Conservation (phyloP, 2,888 invertebrate species). For the Aplocera efformata region DNA sequence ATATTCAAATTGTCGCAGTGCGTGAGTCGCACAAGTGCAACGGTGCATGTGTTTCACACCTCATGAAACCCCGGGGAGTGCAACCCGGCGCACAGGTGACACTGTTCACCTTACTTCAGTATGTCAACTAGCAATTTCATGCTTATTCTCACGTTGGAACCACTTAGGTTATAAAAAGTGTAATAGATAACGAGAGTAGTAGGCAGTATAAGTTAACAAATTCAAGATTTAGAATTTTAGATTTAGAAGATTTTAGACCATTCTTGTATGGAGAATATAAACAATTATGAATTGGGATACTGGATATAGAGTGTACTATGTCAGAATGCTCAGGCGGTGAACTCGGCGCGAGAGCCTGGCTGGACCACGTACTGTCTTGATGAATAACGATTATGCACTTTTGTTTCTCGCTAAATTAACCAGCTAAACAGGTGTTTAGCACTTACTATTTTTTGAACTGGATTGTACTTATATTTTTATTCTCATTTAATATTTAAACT, state of each 20-base stretch:
- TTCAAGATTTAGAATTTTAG: too few species aligned
- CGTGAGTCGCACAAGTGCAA: conserved; percentile 50
- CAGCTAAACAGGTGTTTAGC: conserved; percentile 15
- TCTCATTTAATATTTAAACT: too few species aligned
- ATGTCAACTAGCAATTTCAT: background rate
- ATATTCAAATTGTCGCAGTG: conserved; percentile 51
- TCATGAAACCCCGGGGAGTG: conserved; percentile 62
- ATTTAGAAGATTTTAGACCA: too few species aligned
- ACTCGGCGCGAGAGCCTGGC: conserved; percentile 23
- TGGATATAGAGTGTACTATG: conserved; percentile 3
- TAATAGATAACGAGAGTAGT: too few species aligned
- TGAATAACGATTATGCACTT: conserved; percentile 20
- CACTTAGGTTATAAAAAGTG: too few species aligned
- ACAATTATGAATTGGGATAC: background rate
- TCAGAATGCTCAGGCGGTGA: conserved; percentile 4
- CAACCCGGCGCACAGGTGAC: conserved; percentile 44
- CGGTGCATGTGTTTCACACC: conserved; percentile 61
- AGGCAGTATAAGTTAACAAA: too few species aligned
- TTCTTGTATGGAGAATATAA: too few species aligned
- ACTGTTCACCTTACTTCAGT: conserved; percentile 9
- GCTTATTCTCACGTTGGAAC: too few species aligned
- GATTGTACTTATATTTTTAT: too few species aligned
- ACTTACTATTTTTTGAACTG: background rate
- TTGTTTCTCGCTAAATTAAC: conserved; percentile 14
- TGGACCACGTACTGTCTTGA: conserved; percentile 17